Percentiles rank a stretch among this genome's conserved stretches.
Conservation (phyloP, 1,140 invertebrate species). For the Drosophila kohkoa region DNA sequence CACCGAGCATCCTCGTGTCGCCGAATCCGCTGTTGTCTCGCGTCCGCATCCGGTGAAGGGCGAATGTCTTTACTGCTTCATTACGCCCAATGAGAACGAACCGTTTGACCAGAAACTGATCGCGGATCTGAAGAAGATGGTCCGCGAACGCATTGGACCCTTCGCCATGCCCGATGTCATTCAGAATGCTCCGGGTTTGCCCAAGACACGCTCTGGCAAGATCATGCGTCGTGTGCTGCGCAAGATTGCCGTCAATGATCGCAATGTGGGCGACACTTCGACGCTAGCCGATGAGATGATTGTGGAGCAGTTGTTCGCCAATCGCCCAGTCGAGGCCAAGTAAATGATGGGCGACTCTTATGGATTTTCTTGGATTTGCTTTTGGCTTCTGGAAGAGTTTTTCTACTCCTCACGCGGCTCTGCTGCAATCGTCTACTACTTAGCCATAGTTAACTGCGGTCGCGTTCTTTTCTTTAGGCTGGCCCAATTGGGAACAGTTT, state of each 20-base stretch:
- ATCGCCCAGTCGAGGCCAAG: conserved; percentile 86
- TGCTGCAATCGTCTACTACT: conserved; percentile 39
- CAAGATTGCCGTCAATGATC: conserved; percentile 95
- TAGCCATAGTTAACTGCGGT: conserved; percentile 37
- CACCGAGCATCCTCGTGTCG: conserved; percentile 92
- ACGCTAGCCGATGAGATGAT: conserved; percentile 95
- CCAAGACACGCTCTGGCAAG: conserved; percentile 99
- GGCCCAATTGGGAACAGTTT: conserved; percentile 15
- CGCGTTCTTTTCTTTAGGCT: conserved; percentile 43
- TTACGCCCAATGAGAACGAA: conserved; percentile 93
- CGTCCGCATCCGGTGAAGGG: conserved; percentile 97
- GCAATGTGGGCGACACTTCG: conserved; percentile 95
- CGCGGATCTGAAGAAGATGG: conserved; percentile 92
- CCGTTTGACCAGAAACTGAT: conserved; percentile 90
- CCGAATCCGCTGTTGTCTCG: conserved; percentile 98
- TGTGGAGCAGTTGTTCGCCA: conserved; percentile 92
- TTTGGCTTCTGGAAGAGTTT: conserved; percentile 32
- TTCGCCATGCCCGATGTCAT: conserved; percentile 98
- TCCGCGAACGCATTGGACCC: conserved; percentile 96
- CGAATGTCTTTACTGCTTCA: conserved; percentile 98
- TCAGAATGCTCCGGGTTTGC: conserved; percentile 95
- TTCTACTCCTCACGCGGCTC: conserved; percentile 13
- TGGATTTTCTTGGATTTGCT: conserved; percentile 31
- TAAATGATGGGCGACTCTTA: conserved; percentile 55
- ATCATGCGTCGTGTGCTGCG: conserved; percentile 98